A percentile compares a stretch with the other conserved stretches of the same genome.
Conservation (phyloP, 2,113 vertebrate genomes). For the Panthera uncia region DNA sequence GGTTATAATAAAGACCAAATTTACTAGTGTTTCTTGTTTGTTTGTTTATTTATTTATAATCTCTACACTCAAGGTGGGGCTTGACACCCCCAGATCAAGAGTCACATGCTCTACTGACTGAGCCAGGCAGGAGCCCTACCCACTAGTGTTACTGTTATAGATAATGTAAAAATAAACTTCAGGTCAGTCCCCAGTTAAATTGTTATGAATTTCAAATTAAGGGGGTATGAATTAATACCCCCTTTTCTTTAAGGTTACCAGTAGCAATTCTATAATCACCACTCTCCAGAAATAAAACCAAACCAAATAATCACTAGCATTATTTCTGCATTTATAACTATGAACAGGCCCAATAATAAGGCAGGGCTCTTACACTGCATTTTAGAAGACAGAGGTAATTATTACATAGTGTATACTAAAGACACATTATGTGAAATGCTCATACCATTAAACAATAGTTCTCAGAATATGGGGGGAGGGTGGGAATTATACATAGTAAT, state of each 20-base stretch:
- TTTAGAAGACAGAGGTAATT: conserved; percentile 47
- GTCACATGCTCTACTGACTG: background rate
- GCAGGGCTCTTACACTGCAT: background rate
- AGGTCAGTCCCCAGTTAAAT: background rate
- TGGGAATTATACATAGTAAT: background rate
- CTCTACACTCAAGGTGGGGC: background rate
- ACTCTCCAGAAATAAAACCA: conserved; percentile 52
- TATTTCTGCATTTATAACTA: background rate
- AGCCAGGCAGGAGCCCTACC: background rate
- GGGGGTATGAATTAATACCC: background rate
- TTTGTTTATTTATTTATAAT: background rate
- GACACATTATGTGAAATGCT: conserved; percentile 1
- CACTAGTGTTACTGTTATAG: conserved; percentile 7
- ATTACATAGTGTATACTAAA: conserved; percentile 29
- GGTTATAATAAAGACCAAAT: background rate
- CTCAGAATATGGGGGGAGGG: background rate
- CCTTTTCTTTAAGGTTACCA: conserved; percentile 26
- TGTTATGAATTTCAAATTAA: conserved; percentile 43
- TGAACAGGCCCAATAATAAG: background rate
- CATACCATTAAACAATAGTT: conserved; percentile 35
- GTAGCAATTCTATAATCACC: conserved; percentile 38
- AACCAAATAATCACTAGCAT: conserved; percentile 27
- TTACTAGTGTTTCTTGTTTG: background rate
- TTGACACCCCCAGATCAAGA: background rate
- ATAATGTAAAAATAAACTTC: conserved; percentile 44